These are phyloP conservation scores for Chaetogeoica ovagalla DNA, from an alignment of 2,888 invertebrate species.

Conservation along the genomic window DNA sequence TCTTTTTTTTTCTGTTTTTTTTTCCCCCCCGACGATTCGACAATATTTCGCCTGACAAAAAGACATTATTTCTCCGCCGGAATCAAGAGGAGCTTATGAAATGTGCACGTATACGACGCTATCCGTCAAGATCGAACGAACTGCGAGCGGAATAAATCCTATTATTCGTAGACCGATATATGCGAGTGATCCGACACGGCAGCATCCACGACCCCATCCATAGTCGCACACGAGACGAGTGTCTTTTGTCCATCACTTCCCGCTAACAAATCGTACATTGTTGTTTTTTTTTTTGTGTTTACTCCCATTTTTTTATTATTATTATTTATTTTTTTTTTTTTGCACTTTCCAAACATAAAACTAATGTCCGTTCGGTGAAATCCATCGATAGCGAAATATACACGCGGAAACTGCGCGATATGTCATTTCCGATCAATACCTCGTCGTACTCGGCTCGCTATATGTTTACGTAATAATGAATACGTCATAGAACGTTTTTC, in stretches of 20 bases:
- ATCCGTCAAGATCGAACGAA: slow-evolving; percentile 47
- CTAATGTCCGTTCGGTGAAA: slow-evolving; percentile 1
- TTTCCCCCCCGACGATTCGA: slow-evolving; percentile 24
- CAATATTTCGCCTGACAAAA: slow-evolving; percentile 28
- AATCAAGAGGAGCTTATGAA: slow-evolving; percentile 28
- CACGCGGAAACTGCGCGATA: too few relatives aligned
- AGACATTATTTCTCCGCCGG: slow-evolving; percentile 7
- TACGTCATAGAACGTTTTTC: too few relatives aligned
- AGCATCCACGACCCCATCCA: slow-evolving; percentile 12
- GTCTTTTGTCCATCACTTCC: background rate
- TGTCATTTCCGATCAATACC: too few relatives aligned
- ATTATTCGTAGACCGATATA: slow-evolving; percentile 52
- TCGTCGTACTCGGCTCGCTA: too few relatives aligned
- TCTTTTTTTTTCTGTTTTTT: background rate
- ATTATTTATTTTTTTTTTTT: too few relatives aligned
- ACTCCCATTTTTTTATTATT: too few relatives aligned
- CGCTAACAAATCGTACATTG: slow-evolving; percentile 7
- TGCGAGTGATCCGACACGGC: slow-evolving; percentile 49
- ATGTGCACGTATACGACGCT: slow-evolving; percentile 18
- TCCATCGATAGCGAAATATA: background rate
- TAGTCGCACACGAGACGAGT: background rate
- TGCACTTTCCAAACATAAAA: too few relatives aligned
- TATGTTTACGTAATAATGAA: too few relatives aligned
- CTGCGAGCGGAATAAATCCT: slow-evolving; percentile 47
- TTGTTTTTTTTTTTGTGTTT: slow-evolving; percentile 1